These are phyloP conservation scores for Eugnorisma glareosa DNA, from an alignment of 2,888 invertebrate genomes.

Conservation along the genomic window DNA sequence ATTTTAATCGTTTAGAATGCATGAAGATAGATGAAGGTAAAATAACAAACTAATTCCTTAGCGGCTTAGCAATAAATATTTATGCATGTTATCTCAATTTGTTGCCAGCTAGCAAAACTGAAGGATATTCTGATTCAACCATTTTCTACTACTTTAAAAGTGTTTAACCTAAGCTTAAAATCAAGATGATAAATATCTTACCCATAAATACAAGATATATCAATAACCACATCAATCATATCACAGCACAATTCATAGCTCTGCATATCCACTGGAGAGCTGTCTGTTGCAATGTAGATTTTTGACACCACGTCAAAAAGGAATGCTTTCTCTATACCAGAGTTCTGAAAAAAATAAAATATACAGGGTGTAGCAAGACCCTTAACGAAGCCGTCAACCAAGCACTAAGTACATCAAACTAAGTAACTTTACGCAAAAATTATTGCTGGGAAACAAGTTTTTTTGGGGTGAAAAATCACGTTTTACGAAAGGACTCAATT, in stretches of 20 bases:
- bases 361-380: no score
- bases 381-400: no score
- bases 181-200: slow-evolving; percentile 76
- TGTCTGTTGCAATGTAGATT: slow-evolving; percentile 99
- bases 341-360: slow-evolving; percentile 93
- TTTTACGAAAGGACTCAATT: no score
- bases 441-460: no score
- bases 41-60: neutral
- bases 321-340: slow-evolving; percentile 99
- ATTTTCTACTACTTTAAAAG: neutral
- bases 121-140: neutral
- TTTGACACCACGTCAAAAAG: slow-evolving; percentile 99
- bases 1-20: neutral
- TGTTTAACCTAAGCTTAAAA: neutral
- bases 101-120: neutral
- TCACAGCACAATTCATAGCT: slow-evolving; percentile 99
- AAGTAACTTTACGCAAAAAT: no score
- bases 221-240: slow-evolving; percentile 99
- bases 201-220: slow-evolving; percentile 99
- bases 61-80: neutral
- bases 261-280: slow-evolving; percentile 99
- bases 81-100: neutral
- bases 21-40: neutral
- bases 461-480: no score
- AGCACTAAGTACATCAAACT: no score